A percentile compares a stretch with the other conserved stretches of the same genome.
Conservation (phyloP, 2,888 invertebrate species). For the Pherbina coryleti region DNA sequence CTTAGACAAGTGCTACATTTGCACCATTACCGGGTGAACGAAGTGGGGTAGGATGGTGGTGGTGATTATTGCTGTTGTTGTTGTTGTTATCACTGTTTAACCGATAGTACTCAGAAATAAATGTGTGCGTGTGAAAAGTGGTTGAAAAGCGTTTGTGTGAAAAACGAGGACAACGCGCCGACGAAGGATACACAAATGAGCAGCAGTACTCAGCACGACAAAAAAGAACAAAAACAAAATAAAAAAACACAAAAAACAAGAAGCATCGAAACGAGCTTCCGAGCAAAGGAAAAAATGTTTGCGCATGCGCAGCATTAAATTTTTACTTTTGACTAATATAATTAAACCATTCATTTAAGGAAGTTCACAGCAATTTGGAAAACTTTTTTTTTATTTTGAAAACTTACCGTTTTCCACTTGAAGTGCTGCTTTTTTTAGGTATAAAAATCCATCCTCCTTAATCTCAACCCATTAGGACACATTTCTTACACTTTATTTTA, state of each 20-base stretch:
- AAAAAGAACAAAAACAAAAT: background rate
- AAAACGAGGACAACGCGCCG: constrained; percentile 56
- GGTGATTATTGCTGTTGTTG: constrained; percentile 40
- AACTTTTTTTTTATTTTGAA: too few species aligned
- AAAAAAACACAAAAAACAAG: background rate
- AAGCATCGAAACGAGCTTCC: too few species aligned
- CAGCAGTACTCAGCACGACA: background rate
- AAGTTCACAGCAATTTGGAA: background rate
- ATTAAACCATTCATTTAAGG: background rate
- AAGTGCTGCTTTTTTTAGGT: too few species aligned
- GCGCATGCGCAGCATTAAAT: constrained; percentile 27
- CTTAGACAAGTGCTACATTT: constrained; percentile 57
- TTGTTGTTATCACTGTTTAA: constrained; percentile 47
- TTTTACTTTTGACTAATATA: background rate
- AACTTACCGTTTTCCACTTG: too few species aligned
- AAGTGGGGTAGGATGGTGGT: background rate
- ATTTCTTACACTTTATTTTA: too few species aligned
- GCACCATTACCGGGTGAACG: constrained; percentile 6
- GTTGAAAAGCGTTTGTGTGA: constrained; percentile 56
- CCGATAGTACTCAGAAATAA: constrained; percentile 11
- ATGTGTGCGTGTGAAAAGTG: constrained; percentile 56
- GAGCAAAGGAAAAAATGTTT: background rate
- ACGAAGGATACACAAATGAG: constrained; percentile 31
- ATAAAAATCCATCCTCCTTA: background rate
- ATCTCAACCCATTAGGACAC: too few species aligned